phyloP scores from a whole-genome alignment of 1,140 invertebrate genomes.

The Apis cerana region DNA sequence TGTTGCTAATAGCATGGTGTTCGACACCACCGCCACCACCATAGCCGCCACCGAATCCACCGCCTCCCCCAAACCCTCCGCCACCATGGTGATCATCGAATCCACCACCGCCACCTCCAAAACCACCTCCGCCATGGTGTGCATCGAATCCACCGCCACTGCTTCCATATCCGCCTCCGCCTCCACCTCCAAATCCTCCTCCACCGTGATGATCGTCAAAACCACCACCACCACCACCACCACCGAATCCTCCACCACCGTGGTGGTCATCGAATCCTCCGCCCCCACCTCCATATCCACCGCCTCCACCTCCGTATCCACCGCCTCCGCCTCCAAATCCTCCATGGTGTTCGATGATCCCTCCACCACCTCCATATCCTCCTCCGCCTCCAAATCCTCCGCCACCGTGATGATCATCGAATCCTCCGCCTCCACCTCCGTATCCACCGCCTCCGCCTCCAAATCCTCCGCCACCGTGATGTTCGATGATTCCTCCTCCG shows the following conservation, averaged over 20 bases:
- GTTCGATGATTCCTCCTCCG: background rate
- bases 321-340: background rate
- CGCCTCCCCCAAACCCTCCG: slow-evolving; percentile 46
- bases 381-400: background rate
- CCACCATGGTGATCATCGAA: slow-evolving; percentile 40
- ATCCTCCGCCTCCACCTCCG: background rate
- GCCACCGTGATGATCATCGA: background rate
- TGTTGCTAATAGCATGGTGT: slow-evolving; percentile 55
- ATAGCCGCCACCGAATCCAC: slow-evolving; percentile 42
- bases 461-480: background rate
- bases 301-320: background rate
- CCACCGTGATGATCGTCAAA: background rate
- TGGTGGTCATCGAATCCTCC: background rate
- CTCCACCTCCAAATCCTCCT: background rate
- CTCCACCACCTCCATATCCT: background rate
- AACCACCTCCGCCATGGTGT: slow-evolving; percentile 41
- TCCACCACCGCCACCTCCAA: slow-evolving; percentile 36
- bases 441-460: background rate
- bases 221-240: background rate
- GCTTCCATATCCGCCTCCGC: slow-evolving; percentile 15
- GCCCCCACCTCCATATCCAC: background rate
- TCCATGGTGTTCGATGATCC: background rate
- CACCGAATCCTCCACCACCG: background rate
- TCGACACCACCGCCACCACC: slow-evolving; percentile 43
- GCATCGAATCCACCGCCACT: slow-evolving; percentile 41